These are phyloP conservation scores for Cyanocitta stelleri DNA, from an alignment of 2,113 vertebrate genomes.

Conservation along the genomic window DNA sequence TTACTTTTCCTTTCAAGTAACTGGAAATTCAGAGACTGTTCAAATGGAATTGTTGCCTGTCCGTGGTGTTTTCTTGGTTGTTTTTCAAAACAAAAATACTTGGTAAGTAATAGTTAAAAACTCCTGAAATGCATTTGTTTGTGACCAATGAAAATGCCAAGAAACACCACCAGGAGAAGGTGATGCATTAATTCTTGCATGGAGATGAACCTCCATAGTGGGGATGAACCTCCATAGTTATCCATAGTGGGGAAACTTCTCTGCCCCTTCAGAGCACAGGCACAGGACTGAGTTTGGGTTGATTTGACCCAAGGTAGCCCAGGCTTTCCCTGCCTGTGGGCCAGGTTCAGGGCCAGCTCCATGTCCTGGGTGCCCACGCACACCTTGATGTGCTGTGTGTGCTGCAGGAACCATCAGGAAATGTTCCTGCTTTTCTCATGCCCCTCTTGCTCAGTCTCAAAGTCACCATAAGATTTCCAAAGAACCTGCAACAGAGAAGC, in stretches of 20 bases:
- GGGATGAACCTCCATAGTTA: neutral
- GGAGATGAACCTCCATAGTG: neutral
- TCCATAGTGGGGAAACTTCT: neutral
- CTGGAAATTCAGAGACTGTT: neutral
- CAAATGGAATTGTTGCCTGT: neutral
- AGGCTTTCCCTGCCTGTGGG: neutral
- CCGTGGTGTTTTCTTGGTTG: neutral
- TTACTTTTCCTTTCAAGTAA: neutral
- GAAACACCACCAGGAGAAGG: neutral
- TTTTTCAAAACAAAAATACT: neutral
- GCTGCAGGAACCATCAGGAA: constrained; percentile 61
- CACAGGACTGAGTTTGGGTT: neutral
- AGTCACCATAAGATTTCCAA: constrained; percentile 97
- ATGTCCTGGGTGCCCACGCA: neutral
- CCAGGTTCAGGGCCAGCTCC: neutral
- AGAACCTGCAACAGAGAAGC: constrained; percentile 77
- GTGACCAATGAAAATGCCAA: neutral
- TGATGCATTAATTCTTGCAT: neutral
- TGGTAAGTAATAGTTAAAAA: neutral
- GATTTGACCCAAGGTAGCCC: neutral
- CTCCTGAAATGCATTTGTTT: neutral
- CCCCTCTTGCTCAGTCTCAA: constrained; percentile 95
- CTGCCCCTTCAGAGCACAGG: neutral
- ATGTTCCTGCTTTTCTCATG: constrained; percentile 87
- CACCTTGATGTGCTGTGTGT: neutral